phyloP scores from a whole-genome alignment of 2,888 invertebrate genomes.

The Ligdia adustata region DNA sequence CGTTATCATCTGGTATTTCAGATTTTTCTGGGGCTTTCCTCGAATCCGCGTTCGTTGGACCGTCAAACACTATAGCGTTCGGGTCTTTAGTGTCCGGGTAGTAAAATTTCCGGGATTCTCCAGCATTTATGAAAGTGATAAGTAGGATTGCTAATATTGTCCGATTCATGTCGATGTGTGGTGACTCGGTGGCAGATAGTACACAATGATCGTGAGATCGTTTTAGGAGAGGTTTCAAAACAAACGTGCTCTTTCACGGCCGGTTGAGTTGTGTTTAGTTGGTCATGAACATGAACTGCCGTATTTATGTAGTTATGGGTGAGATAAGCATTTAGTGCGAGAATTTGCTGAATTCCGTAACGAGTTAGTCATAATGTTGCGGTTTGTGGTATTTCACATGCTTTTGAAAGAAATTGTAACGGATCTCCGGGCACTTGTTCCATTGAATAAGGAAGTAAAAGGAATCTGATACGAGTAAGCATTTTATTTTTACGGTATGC shows the following conservation, averaged over 20 bases:
- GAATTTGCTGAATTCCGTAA: slow-evolving; percentile 20
- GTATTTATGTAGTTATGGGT: slow-evolving; percentile 1
- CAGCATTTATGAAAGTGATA: slow-evolving; percentile 23
- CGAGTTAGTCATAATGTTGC: slow-evolving; percentile 21
- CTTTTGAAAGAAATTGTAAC: slow-evolving; percentile 7
- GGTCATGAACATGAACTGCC: background rate
- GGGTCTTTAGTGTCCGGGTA: slow-evolving; percentile 50
- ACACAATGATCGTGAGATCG: slow-evolving; percentile 26
- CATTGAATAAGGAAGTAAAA: too few species aligned
- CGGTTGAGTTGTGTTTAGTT: slow-evolving; percentile 1
- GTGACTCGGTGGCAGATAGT: too few species aligned
- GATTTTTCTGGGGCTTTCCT: slow-evolving; percentile 15
- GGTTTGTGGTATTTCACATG: slow-evolving; percentile 17
- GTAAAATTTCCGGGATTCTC: slow-evolving; percentile 40
- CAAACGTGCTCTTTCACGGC: slow-evolving; percentile 2
- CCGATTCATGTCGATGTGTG: slow-evolving; percentile 29
- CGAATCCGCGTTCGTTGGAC: slow-evolving; percentile 56
- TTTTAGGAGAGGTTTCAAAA: slow-evolving; percentile 29
- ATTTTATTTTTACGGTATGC: too few species aligned
- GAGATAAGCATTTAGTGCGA: background rate
- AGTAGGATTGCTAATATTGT: slow-evolving; percentile 16
- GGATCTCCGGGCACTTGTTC: background rate
- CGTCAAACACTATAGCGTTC: slow-evolving; percentile 59
- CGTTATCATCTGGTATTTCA: slow-evolving; percentile 37
- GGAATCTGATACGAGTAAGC: too few species aligned